phyloP scores from a whole-genome alignment of 2,113 vertebrate genomes.

The Paraplagusia blochii region DNA sequence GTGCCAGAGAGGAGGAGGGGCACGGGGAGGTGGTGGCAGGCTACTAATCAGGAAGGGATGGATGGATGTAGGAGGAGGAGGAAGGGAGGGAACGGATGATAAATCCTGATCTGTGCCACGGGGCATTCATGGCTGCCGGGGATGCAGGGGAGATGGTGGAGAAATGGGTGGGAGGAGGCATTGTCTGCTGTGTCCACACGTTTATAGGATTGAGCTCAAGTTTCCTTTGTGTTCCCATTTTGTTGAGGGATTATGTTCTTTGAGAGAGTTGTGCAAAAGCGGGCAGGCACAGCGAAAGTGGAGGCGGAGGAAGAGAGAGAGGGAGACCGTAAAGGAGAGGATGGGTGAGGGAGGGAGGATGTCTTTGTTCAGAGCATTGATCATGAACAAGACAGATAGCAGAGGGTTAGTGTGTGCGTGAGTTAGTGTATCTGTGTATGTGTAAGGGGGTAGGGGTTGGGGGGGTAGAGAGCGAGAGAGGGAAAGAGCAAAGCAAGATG shows the following conservation, averaged over 20 bases:
- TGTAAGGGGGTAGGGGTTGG: conserved; percentile 17
- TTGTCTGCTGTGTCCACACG: conserved; percentile 74
- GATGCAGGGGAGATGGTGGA: conserved; percentile 47
- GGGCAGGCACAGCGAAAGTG: conserved; percentile 75
- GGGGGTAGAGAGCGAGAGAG: conserved; percentile 25
- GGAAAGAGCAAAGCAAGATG: conserved; percentile 60
- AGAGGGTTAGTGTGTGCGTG: conserved; percentile 44
- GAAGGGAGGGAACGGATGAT: conserved; percentile 50
- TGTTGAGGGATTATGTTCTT: conserved; percentile 82
- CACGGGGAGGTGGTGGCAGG: conserved; percentile 25
- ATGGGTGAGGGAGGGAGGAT: conserved; percentile 44
- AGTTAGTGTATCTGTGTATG: conserved; percentile 29
- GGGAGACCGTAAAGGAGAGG: conserved; percentile 16
- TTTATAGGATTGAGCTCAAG: conserved; percentile 82
- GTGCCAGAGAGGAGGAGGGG: conserved; percentile 24
- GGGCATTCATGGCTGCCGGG: conserved; percentile 72
- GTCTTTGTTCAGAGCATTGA: conserved; percentile 74
- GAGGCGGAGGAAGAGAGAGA: conserved; percentile 45
- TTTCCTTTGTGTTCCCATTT: conserved; percentile 82
- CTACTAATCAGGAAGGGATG: conserved; percentile 42
- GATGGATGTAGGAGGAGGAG: conserved; percentile 44
- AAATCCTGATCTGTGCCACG: conserved; percentile 75
- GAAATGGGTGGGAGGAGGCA: conserved; percentile 68
- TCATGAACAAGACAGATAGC: conserved; percentile 73
- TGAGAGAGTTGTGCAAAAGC: conserved; percentile 76